These are phyloP conservation scores for Megalopta genalis DNA, from an alignment of 1,140 invertebrate genomes.

Conservation along the genomic window DNA sequence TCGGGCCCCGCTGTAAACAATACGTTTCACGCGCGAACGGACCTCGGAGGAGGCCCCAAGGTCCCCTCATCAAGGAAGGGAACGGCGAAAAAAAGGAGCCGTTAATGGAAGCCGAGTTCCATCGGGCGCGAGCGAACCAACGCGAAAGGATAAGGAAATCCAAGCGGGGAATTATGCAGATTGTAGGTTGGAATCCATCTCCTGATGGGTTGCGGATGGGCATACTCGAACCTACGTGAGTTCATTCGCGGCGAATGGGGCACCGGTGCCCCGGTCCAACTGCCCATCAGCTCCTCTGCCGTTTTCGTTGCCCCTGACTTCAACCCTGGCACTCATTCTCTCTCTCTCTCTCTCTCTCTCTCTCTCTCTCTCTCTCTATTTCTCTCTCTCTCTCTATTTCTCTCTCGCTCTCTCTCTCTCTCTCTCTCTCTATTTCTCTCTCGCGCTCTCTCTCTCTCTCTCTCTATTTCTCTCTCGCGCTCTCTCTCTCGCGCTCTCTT, in stretches of 20 bases:
- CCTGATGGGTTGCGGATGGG: conserved; percentile 72
- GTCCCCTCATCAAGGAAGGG: background rate
- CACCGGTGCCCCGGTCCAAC: conserved; percentile 24
- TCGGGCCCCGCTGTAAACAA: conserved; percentile 3
- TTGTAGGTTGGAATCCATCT: conserved; percentile 74
- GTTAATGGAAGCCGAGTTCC: conserved; percentile 57
- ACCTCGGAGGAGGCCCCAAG: conserved; percentile 1
- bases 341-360: no score
- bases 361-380: no score
- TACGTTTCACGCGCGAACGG: conserved; percentile 5
- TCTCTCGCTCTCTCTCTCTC: no score
- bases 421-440: no score
- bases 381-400: no score
- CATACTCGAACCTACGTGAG: conserved; percentile 71
- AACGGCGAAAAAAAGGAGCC: conserved; percentile 11
- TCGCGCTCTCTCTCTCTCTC: no score
- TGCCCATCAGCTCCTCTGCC: conserved; percentile 28
- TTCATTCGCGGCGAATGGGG: conserved; percentile 54
- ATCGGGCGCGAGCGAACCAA: conserved; percentile 45
- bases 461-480: no score
- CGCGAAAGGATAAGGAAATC: conserved; percentile 64
- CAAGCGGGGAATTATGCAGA: conserved; percentile 78
- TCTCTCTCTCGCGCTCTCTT: no score
- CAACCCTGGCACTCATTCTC: no score
- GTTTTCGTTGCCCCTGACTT: conserved; percentile 20